These are phyloP conservation scores for Pterobdella sp. DNA, from an alignment of 2,888 invertebrate genomes.

Conservation along the genomic window DNA sequence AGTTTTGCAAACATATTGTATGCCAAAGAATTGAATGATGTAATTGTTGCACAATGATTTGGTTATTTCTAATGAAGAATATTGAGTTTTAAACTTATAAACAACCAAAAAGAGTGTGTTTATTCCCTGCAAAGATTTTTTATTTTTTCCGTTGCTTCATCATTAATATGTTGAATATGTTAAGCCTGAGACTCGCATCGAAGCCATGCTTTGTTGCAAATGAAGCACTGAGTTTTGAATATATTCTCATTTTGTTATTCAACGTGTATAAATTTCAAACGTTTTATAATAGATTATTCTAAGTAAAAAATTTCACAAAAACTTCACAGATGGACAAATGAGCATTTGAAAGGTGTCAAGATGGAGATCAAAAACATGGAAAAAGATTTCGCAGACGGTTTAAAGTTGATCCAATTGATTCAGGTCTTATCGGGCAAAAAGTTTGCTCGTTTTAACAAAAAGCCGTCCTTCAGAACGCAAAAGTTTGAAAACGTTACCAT, in stretches of 20 bases:
- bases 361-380: constrained; percentile 71
- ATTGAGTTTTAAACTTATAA: neutral
- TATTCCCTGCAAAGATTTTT: neutral
- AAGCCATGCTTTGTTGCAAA: too few relatives aligned
- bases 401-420: constrained; percentile 57
- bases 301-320: too few relatives aligned
- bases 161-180: too few relatives aligned
- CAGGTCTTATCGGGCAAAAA: constrained; percentile 75
- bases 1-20: neutral
- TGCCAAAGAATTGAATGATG: neutral
- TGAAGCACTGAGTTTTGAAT: too few relatives aligned
- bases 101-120: neutral
- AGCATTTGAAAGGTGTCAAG: constrained; percentile 72
- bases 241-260: too few relatives aligned
- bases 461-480: constrained; percentile 77
- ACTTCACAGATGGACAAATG: constrained; percentile 71
- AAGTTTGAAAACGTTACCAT: constrained; percentile 86
- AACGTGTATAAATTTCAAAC: neutral
- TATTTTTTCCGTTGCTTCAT: neutral
- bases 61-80: neutral
- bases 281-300: neutral
- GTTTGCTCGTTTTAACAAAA: constrained; percentile 72
- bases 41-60: neutral
- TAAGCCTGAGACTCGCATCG: too few relatives aligned
- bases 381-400: constrained; percentile 74